phyloP scores from a whole-genome alignment of 1,140 invertebrate genomes.

The Phortica variegata region DNA sequence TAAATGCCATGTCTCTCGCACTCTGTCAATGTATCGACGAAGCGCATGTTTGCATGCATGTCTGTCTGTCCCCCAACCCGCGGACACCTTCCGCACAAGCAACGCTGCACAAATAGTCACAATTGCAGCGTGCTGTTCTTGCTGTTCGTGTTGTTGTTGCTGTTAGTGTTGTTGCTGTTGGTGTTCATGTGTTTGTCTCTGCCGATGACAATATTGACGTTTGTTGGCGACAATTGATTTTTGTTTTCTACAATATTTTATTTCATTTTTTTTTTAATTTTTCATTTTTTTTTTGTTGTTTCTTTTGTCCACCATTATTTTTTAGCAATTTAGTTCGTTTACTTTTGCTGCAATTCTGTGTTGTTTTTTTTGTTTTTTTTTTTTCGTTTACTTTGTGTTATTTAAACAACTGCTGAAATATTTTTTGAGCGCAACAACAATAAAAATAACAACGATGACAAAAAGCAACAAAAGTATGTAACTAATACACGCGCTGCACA shows the following conservation, averaged over 20 bases:
- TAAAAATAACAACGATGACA: constrained; percentile 16
- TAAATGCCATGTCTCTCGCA: constrained; percentile 32
- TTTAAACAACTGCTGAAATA: constrained; percentile 49
- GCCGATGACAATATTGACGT: too few species aligned
- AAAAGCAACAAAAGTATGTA: too few species aligned
- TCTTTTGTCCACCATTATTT: constrained; percentile 18
- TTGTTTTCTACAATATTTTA: constrained; percentile 26
- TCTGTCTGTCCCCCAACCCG: background rate
- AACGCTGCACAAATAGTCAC: constrained; percentile 34
- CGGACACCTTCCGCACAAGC: background rate
- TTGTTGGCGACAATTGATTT: constrained; percentile 54
- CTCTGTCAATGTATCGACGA: too few species aligned
- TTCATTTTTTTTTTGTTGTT: constrained; percentile 35
- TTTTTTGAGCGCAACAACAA: constrained; percentile 16
- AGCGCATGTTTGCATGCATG: too few species aligned
- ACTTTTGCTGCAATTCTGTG: constrained; percentile 31
- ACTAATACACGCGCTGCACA: constrained; percentile 36
- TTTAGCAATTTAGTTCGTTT: constrained; percentile 53
- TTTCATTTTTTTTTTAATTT: constrained; percentile 36
- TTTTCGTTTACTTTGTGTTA: constrained; percentile 21
- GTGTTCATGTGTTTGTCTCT: too few species aligned
- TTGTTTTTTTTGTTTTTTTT: constrained; percentile 24
- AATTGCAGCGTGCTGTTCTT: constrained; percentile 41
- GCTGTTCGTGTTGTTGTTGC: too few species aligned
- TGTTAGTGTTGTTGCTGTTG: too few species aligned